phyloP scores from a whole-genome alignment of 1,140 invertebrate genomes.

The Penaeus vannamei region DNA sequence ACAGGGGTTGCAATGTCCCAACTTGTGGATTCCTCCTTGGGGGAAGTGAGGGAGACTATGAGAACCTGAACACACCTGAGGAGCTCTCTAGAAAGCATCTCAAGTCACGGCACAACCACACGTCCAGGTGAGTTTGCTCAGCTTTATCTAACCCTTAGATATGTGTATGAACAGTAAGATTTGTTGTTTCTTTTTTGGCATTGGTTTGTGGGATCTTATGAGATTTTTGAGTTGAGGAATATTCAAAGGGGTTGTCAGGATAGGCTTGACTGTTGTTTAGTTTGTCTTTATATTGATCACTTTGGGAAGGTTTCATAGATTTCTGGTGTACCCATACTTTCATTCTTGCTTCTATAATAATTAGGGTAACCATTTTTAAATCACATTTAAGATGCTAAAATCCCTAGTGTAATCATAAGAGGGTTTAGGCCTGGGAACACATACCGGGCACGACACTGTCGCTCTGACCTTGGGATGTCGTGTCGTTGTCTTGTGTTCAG shows the following conservation, averaged over 20 bases:
- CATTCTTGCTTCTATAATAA: too few species aligned
- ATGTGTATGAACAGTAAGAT: slow-evolving; percentile 31
- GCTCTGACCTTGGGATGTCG: slow-evolving; percentile 3
- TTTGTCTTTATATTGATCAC: slow-evolving; percentile 43
- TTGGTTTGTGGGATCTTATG: neutral
- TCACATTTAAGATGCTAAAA: too few species aligned
- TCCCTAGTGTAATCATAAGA: too few species aligned
- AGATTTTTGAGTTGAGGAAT: slow-evolving; percentile 21
- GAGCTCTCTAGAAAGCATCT: slow-evolving; percentile 50
- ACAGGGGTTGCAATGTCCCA: slow-evolving; percentile 79
- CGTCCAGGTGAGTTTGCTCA: slow-evolving; percentile 28
- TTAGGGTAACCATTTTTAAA: too few species aligned
- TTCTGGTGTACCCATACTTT: too few species aligned
- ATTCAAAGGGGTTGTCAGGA: too few species aligned
- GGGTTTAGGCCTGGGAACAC: too few species aligned
- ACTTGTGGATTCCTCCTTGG: slow-evolving; percentile 80
- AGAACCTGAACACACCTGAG: slow-evolving; percentile 75
- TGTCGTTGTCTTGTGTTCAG: slow-evolving; percentile 36
- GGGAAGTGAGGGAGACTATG: slow-evolving; percentile 81
- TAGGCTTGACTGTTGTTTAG: neutral
- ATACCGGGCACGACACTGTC: neutral
- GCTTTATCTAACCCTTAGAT: slow-evolving; percentile 23
- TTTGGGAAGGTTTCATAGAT: neutral
- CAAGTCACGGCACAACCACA: slow-evolving; percentile 27
- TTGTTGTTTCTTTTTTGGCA: neutral